Base-by-base conservation (phyloP, 1,140 invertebrate species). In the Protaetia brevitarsis region DNA sequence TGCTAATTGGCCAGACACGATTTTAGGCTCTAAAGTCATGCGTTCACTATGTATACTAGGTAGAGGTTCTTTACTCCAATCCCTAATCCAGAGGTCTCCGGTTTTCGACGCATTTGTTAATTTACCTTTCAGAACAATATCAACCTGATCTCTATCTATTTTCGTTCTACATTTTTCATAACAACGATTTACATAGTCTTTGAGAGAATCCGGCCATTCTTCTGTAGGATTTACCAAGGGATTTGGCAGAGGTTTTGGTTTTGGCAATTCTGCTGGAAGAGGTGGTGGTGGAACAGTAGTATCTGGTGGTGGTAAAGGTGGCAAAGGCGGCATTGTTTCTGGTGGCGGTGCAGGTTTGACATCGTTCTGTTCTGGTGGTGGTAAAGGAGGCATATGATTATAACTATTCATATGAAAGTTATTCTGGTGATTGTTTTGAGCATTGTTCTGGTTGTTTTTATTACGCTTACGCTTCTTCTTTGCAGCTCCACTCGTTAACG, bases 111-210 rank as follows among this genome's bases (percentile, higher is more conserved):
- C 92, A 51, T 88, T 86, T 19, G 93, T 96, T 65, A 98, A 90
- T 80, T 96, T 94, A 31, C 93, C 93, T 79, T 96, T 97, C 28
- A 98, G 81, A 70, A 95, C 91, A 66, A 94, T 93, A 77, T 96
- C 93, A 62, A 98, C 93, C 77, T 94, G 89, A 83, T 98, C 80
- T 37, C 95, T 93, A 78, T 97, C 93, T 63, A 93, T 85, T 63
- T 87, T 84, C 10, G 92, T 92, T 72, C 87, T 87, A 75, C 94
- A 97, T 80, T 93, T 93, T 31, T 89, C 88, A 83, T 96, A 98
- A 74, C 94, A 95, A 68, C 91, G 86, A 72, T 91, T 89, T 8
- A 97, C 94, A 80, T 96, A 98, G 66, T 90, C 86, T 74, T 91
- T 88, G 26, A 92, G 76, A 64, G 87, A 87, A 58, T 89, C 85